Evolutionary conservation across 2,113 vertebrate genomes (phyloP).

Genomic region (Oreamnos americanus): DNA sequence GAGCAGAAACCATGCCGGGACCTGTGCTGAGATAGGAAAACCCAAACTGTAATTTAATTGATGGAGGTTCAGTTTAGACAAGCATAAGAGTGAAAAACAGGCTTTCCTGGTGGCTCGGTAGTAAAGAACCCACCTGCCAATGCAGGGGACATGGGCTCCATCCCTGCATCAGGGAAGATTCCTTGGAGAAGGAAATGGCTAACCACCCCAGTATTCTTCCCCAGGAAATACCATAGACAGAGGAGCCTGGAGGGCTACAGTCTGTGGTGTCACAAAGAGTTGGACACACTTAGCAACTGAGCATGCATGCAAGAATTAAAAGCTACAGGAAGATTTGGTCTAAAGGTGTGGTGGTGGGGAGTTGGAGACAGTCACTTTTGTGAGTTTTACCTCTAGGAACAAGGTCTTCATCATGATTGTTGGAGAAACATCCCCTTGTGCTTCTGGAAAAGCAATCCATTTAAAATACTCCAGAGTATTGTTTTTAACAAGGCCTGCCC

Average conservation of each 20-base stretch:
- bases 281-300: neutral
- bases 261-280: neutral
- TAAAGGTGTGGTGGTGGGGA: neutral
- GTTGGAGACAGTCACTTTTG: fast-evolving
- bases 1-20: neutral
- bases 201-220: neutral
- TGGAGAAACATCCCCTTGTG: neutral
- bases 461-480: neutral
- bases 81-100: neutral
- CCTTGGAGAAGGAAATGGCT: neutral
- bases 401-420: neutral
- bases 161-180: neutral
- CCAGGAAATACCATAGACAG: neutral
- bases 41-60: neutral
- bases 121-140: neutral
- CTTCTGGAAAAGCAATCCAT: neutral
- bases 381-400: neutral
- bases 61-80: neutral
- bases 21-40: neutral
- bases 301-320: neutral
- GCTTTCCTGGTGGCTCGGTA: neutral
- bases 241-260: neutral
- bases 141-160: neutral
- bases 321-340: neutral
- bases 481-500: neutral